These are phyloP conservation scores for Gambelia wislizenii DNA, from an alignment of 2,797 vertebrate species.

Conservation along the genomic window DNA sequence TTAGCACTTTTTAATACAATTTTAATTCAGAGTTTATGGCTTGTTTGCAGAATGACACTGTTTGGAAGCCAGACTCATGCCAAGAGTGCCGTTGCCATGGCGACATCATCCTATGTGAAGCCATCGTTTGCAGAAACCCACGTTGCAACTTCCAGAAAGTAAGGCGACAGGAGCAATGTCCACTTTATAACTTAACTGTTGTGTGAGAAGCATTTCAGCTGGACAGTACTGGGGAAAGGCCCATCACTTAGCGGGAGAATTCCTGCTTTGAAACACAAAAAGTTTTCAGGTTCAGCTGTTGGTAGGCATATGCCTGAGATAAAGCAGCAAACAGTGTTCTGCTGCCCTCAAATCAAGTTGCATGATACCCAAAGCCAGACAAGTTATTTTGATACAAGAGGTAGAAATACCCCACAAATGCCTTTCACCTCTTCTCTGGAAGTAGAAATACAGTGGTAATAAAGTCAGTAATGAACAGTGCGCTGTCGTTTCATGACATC, in stretches of 20 bases:
- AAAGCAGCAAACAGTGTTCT: neutral
- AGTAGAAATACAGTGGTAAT: neutral
- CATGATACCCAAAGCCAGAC: neutral
- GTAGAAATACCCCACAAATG: neutral
- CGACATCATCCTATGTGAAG: conserved; percentile 83
- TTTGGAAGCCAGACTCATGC: conserved; percentile 90
- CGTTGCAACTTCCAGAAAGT: conserved; percentile 90
- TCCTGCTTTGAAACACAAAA: neutral
- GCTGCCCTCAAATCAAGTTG: neutral
- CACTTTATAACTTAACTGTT: fast-evolving
- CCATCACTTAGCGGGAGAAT: too few species aligned
- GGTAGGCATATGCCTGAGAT: neutral
- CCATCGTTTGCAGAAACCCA: conserved; percentile 83
- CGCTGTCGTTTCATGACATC: too few species aligned
- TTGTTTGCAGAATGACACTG: conserved; percentile 86
- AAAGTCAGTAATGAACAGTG: neutral
- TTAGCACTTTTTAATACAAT: conserved; percentile 12
- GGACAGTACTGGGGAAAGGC: fast-evolving
- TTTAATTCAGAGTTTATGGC: conserved; percentile 47
- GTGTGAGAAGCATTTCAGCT: neutral
- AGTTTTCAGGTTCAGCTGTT: neutral
- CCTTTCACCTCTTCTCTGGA: neutral
- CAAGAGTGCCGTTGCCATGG: conserved; percentile 86
- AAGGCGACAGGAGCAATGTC: conserved; percentile 32
- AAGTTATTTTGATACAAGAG: neutral